Base-by-base conservation (phyloP, 2,888 invertebrate genomes). In the Globia sparganii region DNA sequence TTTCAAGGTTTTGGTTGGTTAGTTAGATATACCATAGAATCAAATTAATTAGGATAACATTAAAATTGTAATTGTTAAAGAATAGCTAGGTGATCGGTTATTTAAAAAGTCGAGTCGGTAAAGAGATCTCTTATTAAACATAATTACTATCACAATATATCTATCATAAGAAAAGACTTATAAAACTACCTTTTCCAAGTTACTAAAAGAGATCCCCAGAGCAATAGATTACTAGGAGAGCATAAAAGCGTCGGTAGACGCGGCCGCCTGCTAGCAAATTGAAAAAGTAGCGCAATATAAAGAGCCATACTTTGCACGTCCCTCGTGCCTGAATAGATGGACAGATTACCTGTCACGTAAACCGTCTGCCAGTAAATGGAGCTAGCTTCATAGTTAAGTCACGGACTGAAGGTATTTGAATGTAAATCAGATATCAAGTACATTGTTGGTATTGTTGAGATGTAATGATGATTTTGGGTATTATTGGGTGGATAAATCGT, bases 321-420 rank as follows among this genome's bases (percentile, higher is more conserved):
- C 8, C 25, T 49, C 43, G 40, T 68, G 72, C 21, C 59, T 86
- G 88, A 88, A 88, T 81, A 73, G 84, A 68, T 53, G 68, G 72
- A 74, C 81, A 77, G 84, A 88, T 86, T 86, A 77, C 78, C 64
- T 81, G 75, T 74, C 84, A 79, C 74, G 75, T 72, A 66, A 59
- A 69, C 34, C 65, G 64, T 68, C 72, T 59, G 34, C 71, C 69
- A 25, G 62, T 72, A 31, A 75, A 72, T 77, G 56, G 58, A 67
- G 66, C 77, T 78, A 67, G 66, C 77, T 81, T 72, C 53, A 70
- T 72, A 72, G 72, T 69, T 68, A 69, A 58, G 72, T 78, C 80
- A 76, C 69, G 58, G 53, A 62, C 58, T 67, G 34, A 69, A 69
- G 72, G 25, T 67, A 80, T 81, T 75, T 81, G 65, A 84, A 85